Conservation (phyloP, 2,113 vertebrate species). For the Paradisaea rubra region DNA sequence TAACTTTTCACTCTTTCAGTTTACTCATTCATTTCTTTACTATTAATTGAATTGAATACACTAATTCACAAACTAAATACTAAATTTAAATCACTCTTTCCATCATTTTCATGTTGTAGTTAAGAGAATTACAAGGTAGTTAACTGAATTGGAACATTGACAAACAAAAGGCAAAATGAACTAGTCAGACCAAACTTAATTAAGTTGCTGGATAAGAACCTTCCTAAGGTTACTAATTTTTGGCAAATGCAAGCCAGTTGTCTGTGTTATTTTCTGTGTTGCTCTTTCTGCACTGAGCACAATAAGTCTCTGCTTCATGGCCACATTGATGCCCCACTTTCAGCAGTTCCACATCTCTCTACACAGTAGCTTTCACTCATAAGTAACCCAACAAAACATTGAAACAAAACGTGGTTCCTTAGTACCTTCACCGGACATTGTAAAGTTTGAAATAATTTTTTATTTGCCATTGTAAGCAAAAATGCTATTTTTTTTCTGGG, state of each 20-base stretch:
- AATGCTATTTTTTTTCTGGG: fast-evolving
- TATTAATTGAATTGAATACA: not conserved
- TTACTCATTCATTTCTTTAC: not conserved
- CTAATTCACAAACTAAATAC: not conserved
- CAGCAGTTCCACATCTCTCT: not conserved
- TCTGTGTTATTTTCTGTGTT: not conserved
- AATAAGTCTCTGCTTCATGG: not conserved
- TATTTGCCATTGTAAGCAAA: not conserved
- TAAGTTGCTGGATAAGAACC: not conserved
- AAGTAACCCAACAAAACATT: not conserved
- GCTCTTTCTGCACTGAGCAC: fast-evolving
- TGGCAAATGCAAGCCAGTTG: not conserved
- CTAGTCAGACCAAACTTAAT: not conserved
- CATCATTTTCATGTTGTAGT: not conserved
- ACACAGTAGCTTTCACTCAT: not conserved
- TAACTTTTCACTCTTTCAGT: not conserved
- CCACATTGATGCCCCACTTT: not conserved
- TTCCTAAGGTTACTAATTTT: not conserved
- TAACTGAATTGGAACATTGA: not conserved
- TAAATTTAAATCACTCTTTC: not conserved
- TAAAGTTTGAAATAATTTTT: not conserved
- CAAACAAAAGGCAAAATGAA: not conserved
- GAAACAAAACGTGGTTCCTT: not conserved
- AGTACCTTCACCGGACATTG: not conserved
- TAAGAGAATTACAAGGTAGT: not conserved